Evolutionary conservation across 2,797 vertebrate species (phyloP), one percentile per base, ranked within the genome.

Genomic region (Clarias pachynema): DNA sequence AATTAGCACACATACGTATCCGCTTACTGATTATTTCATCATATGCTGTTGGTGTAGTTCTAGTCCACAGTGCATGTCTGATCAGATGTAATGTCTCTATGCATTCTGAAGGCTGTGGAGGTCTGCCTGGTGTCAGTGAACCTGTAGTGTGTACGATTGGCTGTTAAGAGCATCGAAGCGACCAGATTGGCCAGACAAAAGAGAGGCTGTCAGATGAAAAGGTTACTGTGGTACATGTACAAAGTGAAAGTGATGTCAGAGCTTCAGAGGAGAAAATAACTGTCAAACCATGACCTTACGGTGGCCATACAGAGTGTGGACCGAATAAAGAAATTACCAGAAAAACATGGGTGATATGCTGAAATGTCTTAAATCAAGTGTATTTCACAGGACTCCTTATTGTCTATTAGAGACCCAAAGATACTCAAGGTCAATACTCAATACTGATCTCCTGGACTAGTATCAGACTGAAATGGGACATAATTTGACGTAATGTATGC

Each of bases 141-240:
- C 31, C 40, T 80, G 84, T 57, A 81, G 74, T 74, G 57, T 57
- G 57, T 89, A 81, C 79, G 88, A 86, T 85, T 86, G 85, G 85
- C 87, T 87, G 83, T 79, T 89, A 85, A 85, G 83, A 85, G 83
- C 85, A 83, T 53, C 59, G 44, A 53, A 80, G 84, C 69, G 37
- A 83, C 75, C 84, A 81, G 84, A 86, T 85, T 86, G 89, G 81
- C 88, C 87, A 87, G 89, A 89, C 86, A 89, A 87, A 84, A 86
- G 81, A 87, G 86, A 87, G 79, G 77, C 88, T 89, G 88, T 90
- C 87, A 90, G 86, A 85, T 85, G 87, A 90, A 91, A 90, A 91
- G 91, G 90, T 92, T 90, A 90, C 80, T 85, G 81, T 82, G 84
- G 84, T 85, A 77, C 87, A 79, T 78, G 87, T 83, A 85, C 88